These are phyloP conservation scores for Cottus gobio DNA, from an alignment of 2,113 vertebrate genomes.

Conservation along the genomic window DNA sequence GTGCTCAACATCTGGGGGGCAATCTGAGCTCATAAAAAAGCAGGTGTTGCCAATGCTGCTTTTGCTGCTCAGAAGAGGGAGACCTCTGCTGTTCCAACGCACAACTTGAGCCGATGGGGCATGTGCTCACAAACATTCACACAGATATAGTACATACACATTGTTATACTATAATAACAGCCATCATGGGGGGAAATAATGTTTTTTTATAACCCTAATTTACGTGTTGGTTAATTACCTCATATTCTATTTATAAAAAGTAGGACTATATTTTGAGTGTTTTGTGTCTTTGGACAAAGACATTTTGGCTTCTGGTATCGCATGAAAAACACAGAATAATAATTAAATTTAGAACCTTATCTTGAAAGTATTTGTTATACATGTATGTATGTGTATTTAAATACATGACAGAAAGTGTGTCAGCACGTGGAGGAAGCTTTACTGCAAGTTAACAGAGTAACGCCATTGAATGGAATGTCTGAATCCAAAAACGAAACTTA, in stretches of 20 bases:
- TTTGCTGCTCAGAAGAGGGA: slow-evolving; percentile 19
- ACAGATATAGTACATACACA: neutral
- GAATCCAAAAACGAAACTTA: too few relatives aligned
- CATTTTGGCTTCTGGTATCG: neutral
- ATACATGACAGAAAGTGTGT: too few relatives aligned
- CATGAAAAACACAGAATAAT: neutral
- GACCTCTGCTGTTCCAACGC: slow-evolving; percentile 57
- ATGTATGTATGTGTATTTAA: too few relatives aligned
- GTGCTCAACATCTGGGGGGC: neutral
- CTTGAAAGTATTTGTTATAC: too few relatives aligned
- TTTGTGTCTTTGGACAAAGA: neutral
- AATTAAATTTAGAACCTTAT: neutral
- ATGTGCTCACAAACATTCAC: neutral
- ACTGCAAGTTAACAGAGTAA: too few relatives aligned
- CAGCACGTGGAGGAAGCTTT: neutral
- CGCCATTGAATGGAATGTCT: too few relatives aligned
- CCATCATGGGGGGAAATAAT: too few relatives aligned
- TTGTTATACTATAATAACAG: neutral
- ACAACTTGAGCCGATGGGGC: neutral
- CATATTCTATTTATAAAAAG: neutral
- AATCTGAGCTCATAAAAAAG: neutral
- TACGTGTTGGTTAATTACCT: neutral
- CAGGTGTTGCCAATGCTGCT: neutral
- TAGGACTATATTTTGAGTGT: neutral
- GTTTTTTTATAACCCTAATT: neutral